phyloP scores from a whole-genome alignment of 2,797 vertebrate genomes.

The Siniperca scherzeri region DNA sequence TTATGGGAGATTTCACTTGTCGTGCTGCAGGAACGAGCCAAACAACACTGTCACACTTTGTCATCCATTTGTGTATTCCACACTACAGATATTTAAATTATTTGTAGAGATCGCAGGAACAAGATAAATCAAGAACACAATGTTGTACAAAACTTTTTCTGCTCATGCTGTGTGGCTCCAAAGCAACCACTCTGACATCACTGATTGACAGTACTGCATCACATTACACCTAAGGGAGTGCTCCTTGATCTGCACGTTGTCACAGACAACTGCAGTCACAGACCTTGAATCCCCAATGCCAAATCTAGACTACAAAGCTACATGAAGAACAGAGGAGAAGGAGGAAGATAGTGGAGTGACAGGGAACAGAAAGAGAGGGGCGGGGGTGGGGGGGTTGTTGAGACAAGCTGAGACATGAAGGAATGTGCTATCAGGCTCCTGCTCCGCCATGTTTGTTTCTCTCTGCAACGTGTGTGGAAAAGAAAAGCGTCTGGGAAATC shows the following conservation, averaged over 20 bases:
- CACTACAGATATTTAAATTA: constrained; percentile 32
- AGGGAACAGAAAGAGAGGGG: neutral
- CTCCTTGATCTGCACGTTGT: constrained; percentile 36
- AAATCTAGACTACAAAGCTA: constrained; percentile 41
- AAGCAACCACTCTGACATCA: constrained; percentile 27
- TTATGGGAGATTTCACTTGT: constrained; percentile 19
- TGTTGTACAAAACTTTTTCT: neutral
- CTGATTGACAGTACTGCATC: constrained; percentile 24
- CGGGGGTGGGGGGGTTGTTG: neutral
- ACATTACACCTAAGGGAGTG: constrained; percentile 21
- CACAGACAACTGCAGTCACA: constrained; percentile 41
- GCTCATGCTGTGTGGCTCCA: constrained; percentile 17
- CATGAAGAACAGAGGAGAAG: constrained; percentile 5
- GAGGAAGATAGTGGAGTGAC: constrained; percentile 11
- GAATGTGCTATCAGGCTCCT: constrained; percentile 59
- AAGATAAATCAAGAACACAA: constrained; percentile 11
- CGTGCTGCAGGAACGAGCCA: neutral
- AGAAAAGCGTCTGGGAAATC: constrained; percentile 54
- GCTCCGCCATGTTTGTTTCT: constrained; percentile 54
- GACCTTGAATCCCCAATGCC: constrained; percentile 48
- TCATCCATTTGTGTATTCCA: constrained; percentile 4
- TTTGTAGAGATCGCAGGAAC: constrained; percentile 23
- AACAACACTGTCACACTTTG: neutral
- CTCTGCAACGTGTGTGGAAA: constrained; percentile 23
- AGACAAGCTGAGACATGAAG: constrained; percentile 56